Evolutionary conservation across 2,113 vertebrate genomes (phyloP).

Genomic region (Halichoeres trimaculatus): DNA sequence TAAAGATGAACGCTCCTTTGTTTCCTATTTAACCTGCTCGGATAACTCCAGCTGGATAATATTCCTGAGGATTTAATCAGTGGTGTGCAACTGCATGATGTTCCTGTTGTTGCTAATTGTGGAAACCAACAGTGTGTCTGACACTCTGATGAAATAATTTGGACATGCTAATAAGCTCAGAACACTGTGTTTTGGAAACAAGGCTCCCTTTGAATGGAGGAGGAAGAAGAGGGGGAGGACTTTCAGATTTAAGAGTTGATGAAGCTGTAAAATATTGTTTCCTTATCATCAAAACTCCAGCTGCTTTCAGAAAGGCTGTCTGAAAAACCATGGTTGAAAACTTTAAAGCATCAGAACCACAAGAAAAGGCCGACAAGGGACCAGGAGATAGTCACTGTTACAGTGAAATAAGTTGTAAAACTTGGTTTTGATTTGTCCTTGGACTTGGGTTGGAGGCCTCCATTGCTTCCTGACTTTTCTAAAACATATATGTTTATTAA

Average conservation of each 20-base stretch:
- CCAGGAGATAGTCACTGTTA: too few species aligned
- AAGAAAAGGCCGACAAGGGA: background rate
- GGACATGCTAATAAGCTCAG: conserved; percentile 51
- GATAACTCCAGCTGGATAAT: conserved; percentile 22
- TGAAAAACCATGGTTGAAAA: background rate
- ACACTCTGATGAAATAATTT: conserved; percentile 56
- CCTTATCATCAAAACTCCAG: too few species aligned
- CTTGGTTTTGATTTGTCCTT: too few species aligned
- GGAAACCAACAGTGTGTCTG: conserved; percentile 33
- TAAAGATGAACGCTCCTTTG: conserved; percentile 12
- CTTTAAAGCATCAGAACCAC: background rate
- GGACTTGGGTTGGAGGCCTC: too few species aligned
- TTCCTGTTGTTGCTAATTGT: conserved; percentile 59
- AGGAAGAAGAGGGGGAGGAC: background rate
- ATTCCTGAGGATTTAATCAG: conserved; percentile 47
- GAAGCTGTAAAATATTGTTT: too few species aligned
- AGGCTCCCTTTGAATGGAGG: background rate
- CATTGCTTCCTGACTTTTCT: too few species aligned
- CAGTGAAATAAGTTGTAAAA: too few species aligned
- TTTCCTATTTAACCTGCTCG: conserved; percentile 29
- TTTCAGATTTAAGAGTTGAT: conserved; percentile 1
- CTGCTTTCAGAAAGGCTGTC: too few species aligned
- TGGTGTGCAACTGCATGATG: conserved; percentile 39
- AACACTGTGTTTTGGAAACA: conserved; percentile 30
- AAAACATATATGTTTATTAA: too few species aligned